These are phyloP conservation scores for Uria lomvia DNA, from an alignment of 2,113 vertebrate species.

Conservation along the genomic window DNA sequence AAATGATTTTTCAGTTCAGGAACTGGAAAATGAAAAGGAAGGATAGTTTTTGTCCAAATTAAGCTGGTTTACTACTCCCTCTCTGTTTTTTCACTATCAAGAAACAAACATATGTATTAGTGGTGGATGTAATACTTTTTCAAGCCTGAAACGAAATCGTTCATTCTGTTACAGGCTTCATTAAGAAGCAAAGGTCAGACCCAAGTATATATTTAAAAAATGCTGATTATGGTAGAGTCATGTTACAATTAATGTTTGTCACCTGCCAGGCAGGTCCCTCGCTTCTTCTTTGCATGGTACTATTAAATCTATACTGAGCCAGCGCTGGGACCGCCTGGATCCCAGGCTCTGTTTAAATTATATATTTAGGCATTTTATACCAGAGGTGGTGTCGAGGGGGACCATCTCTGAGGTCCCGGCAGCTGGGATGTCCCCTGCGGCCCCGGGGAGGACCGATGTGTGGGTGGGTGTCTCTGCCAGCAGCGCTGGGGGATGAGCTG, in stretches of 20 bases:
- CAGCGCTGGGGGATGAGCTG: not conserved
- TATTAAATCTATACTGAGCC: not conserved
- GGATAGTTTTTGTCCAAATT: not conserved
- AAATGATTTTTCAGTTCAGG: not conserved
- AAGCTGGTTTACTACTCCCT: not conserved
- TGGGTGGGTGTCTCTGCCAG: accelerated
- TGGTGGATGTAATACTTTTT: not conserved
- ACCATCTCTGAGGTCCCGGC: not conserved
- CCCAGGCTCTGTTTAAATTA: not conserved
- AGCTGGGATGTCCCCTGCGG: not conserved
- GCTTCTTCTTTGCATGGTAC: not conserved
- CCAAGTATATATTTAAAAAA: not conserved
- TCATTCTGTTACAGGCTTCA: not conserved
- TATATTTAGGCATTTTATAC: not conserved
- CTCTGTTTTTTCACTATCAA: not conserved
- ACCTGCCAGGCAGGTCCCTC: not conserved
- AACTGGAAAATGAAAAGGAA: not conserved
- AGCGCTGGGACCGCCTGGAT: not conserved
- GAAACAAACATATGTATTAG: not conserved
- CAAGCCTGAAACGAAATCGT: not conserved
- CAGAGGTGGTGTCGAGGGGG: not conserved
- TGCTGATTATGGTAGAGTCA: not conserved
- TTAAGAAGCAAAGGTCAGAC: not conserved
- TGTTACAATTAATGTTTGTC: not conserved
- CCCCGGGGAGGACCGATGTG: not conserved